Percentiles rank a stretch among this genome's conserved stretches.
These are phyloP conservation scores for Nemopilema nomurai DNA, from an alignment of 30 jellyfish, hydroid and myxozoan genomes.

Conservation along the genomic window DNA sequence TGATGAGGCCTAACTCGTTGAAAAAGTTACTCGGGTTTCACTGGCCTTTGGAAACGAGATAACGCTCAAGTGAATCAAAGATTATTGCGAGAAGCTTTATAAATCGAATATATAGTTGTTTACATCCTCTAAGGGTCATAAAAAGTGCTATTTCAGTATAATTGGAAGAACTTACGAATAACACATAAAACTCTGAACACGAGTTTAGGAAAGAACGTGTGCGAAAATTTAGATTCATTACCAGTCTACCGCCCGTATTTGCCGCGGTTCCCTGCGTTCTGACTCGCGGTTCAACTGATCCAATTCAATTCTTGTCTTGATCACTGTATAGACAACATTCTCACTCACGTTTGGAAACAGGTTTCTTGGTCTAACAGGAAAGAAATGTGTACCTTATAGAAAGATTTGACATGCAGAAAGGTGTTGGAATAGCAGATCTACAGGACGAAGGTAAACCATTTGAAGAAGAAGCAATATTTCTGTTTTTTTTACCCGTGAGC, in stretches of 20 bases:
- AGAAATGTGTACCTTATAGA: too few species aligned
- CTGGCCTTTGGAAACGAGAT: too few species aligned
- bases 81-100: too few species aligned
- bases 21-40: too few species aligned
- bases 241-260: slow-evolving; percentile 30
- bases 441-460: too few species aligned
- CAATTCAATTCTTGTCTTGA: background rate
- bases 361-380: too few species aligned
- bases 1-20: too few species aligned
- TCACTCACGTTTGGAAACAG: background rate
- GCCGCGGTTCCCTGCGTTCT: slow-evolving; percentile 22
- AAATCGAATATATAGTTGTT: too few species aligned
- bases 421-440: background rate
- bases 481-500: too few species aligned
- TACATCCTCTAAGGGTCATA: too few species aligned
- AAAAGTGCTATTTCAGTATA: background rate
- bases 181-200: background rate
- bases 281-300: slow-evolving; percentile 5
- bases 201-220: slow-evolving; percentile 52
- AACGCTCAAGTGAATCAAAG: too few species aligned
- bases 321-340: background rate
- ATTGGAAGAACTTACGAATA: background rate
- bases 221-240: slow-evolving; percentile 3
- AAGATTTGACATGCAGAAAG: background rate
- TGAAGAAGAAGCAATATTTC: too few species aligned